Percentiles rank a stretch among this genome's conserved stretches.
These are phyloP conservation scores for Chrysocyon brachyurus DNA, from an alignment of 2,797 vertebrate genomes.

Conservation along the genomic window DNA sequence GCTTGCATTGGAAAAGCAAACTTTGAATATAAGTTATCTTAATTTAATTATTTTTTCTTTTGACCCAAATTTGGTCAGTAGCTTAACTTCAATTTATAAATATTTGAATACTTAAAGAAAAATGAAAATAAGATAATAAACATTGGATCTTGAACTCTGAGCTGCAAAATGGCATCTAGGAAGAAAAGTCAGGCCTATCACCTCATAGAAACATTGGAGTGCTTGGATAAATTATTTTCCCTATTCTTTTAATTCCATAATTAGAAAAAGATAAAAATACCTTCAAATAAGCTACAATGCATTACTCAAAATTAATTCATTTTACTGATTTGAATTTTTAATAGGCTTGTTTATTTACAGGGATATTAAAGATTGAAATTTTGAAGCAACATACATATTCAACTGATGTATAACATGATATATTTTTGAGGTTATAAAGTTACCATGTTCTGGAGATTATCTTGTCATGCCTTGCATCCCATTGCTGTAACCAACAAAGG, in stretches of 20 bases:
- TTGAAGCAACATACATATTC: neutral
- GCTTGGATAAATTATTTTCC: neutral
- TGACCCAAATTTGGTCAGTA: neutral
- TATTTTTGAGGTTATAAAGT: neutral
- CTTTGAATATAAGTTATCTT: constrained; percentile 4
- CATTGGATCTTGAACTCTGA: neutral
- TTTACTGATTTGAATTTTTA: neutral
- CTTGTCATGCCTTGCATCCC: constrained; percentile 1
- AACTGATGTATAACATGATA: neutral
- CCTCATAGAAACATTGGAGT: neutral
- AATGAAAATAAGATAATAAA: neutral
- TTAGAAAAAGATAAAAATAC: constrained; percentile 47
- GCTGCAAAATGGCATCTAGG: neutral
- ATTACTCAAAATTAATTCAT: neutral
- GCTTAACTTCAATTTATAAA: neutral
- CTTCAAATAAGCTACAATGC: neutral
- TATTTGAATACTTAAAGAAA: neutral
- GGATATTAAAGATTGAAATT: constrained; percentile 19
- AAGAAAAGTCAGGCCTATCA: neutral
- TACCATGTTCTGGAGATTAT: neutral
- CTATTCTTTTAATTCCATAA: neutral
- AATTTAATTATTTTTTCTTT: constrained; percentile 29
- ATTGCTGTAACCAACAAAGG: constrained; percentile 13
- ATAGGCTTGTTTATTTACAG: neutral
- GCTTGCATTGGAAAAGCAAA: neutral